Evolutionary conservation across 2,113 vertebrate species (phyloP).

Genomic region (Ophiodon elongatus): DNA sequence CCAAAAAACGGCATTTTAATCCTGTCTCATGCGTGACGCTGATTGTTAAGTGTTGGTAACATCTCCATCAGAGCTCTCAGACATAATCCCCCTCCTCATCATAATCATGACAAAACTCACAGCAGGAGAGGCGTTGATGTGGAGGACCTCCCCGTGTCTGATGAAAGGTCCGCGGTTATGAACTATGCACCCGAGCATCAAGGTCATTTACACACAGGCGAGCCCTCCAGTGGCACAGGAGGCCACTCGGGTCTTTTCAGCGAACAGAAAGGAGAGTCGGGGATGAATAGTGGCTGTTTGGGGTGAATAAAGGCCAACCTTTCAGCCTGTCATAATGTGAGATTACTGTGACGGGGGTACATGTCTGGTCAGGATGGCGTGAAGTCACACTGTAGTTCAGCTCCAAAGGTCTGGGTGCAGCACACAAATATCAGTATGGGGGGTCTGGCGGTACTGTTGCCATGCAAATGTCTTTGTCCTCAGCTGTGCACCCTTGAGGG

Average conservation of each 20-base stretch:
- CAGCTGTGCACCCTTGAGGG: conserved; percentile 12
- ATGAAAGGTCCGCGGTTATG: conserved; percentile 66
- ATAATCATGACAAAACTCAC: conserved; percentile 71
- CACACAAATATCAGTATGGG: conserved; percentile 48
- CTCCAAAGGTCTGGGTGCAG: conserved; percentile 39
- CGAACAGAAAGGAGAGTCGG: conserved; percentile 55
- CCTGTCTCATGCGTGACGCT: conserved; percentile 7
- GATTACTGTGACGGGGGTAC: conserved; percentile 70
- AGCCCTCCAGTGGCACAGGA: conserved; percentile 67
- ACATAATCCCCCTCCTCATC: conserved; percentile 61
- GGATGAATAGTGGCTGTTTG: conserved; percentile 73
- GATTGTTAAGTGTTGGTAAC: conserved; percentile 64
- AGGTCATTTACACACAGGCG: conserved; percentile 75
- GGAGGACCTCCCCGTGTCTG: conserved; percentile 71
- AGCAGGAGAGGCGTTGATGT: conserved; percentile 69
- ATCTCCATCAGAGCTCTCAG: conserved; percentile 59
- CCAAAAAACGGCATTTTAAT: conserved; percentile 17
- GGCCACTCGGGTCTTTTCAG: conserved; percentile 67
- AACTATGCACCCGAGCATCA: conserved; percentile 60
- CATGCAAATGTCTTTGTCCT: conserved; percentile 62
- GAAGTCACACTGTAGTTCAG: conserved; percentile 68
- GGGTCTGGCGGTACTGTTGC: conserved; percentile 48
- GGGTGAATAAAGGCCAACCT: conserved; percentile 73
- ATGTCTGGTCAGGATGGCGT: conserved; percentile 71
- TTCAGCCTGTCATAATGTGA: conserved; percentile 78